A percentile compares a stretch with the other conserved stretches of the same genome.
Conservation (phyloP, 2,797 vertebrate genomes). For the Linurgus olivaceus region DNA sequence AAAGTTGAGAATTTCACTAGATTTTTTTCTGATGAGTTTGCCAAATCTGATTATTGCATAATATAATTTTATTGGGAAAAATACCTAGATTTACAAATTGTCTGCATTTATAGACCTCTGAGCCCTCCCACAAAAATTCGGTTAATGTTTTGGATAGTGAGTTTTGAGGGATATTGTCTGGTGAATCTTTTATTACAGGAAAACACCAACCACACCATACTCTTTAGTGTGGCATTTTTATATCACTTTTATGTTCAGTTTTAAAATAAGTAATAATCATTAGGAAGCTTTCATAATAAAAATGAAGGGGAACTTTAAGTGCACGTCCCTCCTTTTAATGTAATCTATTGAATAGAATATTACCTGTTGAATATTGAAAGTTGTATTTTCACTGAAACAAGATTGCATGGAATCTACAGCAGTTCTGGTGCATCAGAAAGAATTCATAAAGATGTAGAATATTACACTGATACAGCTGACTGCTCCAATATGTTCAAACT, state of each 20-base stretch:
- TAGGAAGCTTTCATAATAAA: background rate
- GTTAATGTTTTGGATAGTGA: constrained; percentile 29
- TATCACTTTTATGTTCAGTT: background rate
- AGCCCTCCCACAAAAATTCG: constrained; percentile 1
- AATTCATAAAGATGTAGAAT: background rate
- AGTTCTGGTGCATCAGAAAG: background rate
- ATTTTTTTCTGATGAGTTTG: constrained; percentile 59
- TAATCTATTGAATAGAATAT: background rate
- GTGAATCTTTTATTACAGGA: background rate
- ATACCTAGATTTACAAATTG: constrained; percentile 60
- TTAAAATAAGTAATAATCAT: background rate
- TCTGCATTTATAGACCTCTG: constrained; percentile 34
- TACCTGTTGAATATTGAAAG: background rate
- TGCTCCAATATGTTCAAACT: constrained; percentile 55
- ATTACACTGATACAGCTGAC: background rate
- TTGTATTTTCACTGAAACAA: constrained; percentile 3
- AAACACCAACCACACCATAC: background rate
- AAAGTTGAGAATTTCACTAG: constrained; percentile 48
- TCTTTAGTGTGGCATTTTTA: background rate
- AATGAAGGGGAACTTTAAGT: background rate
- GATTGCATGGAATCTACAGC: background rate
- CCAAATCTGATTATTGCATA: constrained; percentile 35
- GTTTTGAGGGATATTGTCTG: background rate
- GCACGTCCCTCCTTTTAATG: background rate
- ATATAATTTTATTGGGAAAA: constrained; percentile 52